These are phyloP conservation scores for Sinocyclocheilus anshuiensis DNA, from an alignment of 2,113 vertebrate species.

Conservation along the genomic window DNA sequence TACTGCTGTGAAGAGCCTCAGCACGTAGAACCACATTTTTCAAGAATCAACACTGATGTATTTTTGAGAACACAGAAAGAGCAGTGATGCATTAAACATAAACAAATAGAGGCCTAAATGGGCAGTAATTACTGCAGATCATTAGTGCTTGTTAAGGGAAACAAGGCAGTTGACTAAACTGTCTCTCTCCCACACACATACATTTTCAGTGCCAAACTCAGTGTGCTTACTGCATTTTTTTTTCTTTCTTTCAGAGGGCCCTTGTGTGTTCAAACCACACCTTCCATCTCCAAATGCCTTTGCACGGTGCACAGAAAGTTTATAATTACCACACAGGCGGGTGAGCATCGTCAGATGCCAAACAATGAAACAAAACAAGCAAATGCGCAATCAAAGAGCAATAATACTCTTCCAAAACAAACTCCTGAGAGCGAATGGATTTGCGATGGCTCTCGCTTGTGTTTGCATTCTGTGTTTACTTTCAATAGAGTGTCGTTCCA, in stretches of 20 bases:
- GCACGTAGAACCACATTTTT: slow-evolving; percentile 35
- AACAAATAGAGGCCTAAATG: slow-evolving; percentile 67
- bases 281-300: slow-evolving; percentile 27
- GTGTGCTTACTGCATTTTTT: background rate
- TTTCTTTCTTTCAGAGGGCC: background rate
- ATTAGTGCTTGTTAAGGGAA: slow-evolving; percentile 69
- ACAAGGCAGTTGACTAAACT: slow-evolving; percentile 61
- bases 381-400: slow-evolving; percentile 23
- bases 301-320: slow-evolving; percentile 19
- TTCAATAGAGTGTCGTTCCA: background rate
- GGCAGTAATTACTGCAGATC: slow-evolving; percentile 68
- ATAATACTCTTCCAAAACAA: slow-evolving; percentile 10
- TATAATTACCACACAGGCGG: slow-evolving; percentile 24
- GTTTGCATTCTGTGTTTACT: slow-evolving; percentile 20
- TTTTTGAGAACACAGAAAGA: slow-evolving; percentile 60
- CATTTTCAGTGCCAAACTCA: slow-evolving; percentile 19
- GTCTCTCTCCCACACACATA: slow-evolving; percentile 43
- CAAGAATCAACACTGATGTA: slow-evolving; percentile 4
- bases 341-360: slow-evolving; percentile 3
- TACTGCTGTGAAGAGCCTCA: slow-evolving; percentile 6
- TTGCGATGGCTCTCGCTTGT: background rate
- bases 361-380: background rate
- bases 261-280: slow-evolving; percentile 16
- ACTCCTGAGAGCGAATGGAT: background rate
- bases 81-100: slow-evolving; percentile 63